Base-by-base conservation (phyloP, 2,113 vertebrate genomes). In the Daphoenositta chrysoptera region DNA sequence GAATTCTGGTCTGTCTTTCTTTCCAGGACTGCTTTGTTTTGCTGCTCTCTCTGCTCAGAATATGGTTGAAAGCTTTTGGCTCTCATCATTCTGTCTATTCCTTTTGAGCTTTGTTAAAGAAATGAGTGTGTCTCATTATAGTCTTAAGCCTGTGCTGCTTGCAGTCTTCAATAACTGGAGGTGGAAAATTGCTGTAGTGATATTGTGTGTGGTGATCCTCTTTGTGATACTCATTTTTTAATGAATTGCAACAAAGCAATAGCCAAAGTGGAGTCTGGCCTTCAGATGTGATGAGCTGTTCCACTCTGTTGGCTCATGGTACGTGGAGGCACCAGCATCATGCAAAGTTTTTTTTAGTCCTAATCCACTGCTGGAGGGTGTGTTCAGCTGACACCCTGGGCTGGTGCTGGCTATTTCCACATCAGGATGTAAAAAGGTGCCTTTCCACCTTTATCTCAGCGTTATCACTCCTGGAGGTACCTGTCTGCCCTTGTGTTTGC, bases 251-350 rank as follows among this genome's bases (percentile, higher is more conserved):
- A 8, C 33, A 60, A 60, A 61, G 65, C 42, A 79, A 39, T 28
- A 64, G 11, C 48, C 53, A 3, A 68, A 83, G 50, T 78, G 57
- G 17, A 53, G 22, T 13, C 50, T 77, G n/a, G 9, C 51, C 83
- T 28, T 65, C 14, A 40, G 51, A 33, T 81, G 6, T 61, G 9
- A 35, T 58, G 66, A n/a, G 28, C 68, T 71, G 19, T 53, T 79
- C 66, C 40, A 30, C 37, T 81, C 40, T 39, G 21, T 19, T 83
- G 57, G 19, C 18, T 82, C 33, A 6, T 5, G 48, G 26, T 18
- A 22, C 0, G 0, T 18, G n/a, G 63, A 27, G 28, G 22, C 23
- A 11, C 16, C 1, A 2, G 42, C 37, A n/a, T 21, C 3, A 1
- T 7, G 26, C 8, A 15, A 7, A 30, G 50, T 50, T 13, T 24